phyloP scores from a whole-genome alignment of 2,888 invertebrate species.

The Synergus gifuensis region DNA sequence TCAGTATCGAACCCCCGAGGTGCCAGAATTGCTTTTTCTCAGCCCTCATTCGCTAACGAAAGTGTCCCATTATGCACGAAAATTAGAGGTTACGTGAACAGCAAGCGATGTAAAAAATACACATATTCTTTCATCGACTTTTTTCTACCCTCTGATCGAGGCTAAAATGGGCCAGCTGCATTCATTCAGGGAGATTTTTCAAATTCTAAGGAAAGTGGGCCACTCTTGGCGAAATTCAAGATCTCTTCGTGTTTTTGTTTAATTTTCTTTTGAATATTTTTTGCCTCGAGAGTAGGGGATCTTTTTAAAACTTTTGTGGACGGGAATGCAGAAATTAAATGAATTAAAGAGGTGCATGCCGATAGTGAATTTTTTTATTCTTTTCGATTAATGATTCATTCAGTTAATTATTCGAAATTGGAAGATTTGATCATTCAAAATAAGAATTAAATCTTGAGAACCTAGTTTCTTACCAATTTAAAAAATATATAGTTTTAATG shows the following conservation, averaged over 20 bases:
- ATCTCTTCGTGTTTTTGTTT: slow-evolving; percentile 13
- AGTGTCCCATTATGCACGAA: slow-evolving; percentile 6
- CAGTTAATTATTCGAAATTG: too few relatives aligned
- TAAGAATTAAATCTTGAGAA: too few relatives aligned
- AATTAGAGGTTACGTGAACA: slow-evolving; percentile 30
- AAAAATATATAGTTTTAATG: too few relatives aligned
- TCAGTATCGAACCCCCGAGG: slow-evolving; percentile 2
- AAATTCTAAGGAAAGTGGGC: slow-evolving; percentile 26
- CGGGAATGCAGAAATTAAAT: background rate
- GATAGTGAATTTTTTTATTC: background rate
- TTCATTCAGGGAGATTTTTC: slow-evolving; percentile 25
- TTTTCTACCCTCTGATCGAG: slow-evolving; percentile 11
- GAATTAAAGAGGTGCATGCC: background rate
- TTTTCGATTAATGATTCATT: background rate
- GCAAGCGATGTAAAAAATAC: background rate
- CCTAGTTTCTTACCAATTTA: too few relatives aligned
- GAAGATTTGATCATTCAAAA: too few relatives aligned
- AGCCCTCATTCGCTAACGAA: background rate
- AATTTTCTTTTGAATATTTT: slow-evolving; percentile 21
- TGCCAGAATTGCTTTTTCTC: slow-evolving; percentile 19
- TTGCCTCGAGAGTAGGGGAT: background rate
- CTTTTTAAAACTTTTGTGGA: background rate
- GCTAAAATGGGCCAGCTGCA: slow-evolving; percentile 34
- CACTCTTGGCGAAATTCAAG: slow-evolving; percentile 4
- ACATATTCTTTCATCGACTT: background rate